Evolutionary conservation across 2,888 invertebrate species (phyloP), one percentile per base, ranked within the genome.

Genomic region (Euproctis similis): DNA sequence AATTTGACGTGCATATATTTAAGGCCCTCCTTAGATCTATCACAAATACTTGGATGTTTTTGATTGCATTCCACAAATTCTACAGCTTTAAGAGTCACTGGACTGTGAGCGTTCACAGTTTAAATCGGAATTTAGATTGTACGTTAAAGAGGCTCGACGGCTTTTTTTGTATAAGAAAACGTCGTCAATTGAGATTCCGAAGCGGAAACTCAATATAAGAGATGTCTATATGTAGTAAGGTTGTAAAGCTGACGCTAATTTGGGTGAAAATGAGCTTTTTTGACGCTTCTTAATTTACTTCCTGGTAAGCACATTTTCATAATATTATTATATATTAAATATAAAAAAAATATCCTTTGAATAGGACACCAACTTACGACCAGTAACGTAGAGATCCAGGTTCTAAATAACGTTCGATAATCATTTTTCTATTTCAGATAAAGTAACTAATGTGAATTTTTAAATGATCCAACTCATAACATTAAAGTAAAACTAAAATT

Each of bases 51-150:
- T 43, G 44, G 44, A 46, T 51, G 55, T 53, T 60, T 58, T 62
- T 60, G 57, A 59, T 61, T 54, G 51, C 57, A 59, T 61, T 57
- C 54, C 47, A 24, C 28, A 32, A 43, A 54, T 53, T 43, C 44
- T 43, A 40, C 45, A 32, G 45, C 36, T 46, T 39, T 46, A 44
- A 52, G 50, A 44, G 29, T 44, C 40, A 41, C 44, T 51, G 30
- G 42, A 46, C 43, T 42, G 38, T 39, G 49, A 53, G 46, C 45
- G 46, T 49, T 45, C 46, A 53, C 55, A 48, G 43, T 51, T 51
- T 55, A 44, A 55, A 42, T 37, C 42, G 56, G 54, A 54, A 54
- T 54, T 47, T 53, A 45, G 43, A 54, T 55, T 46, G 43, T 46
- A 49, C 43, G 51, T 50, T 53, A 50, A 53, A 29, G 42, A 53